These are phyloP conservation scores for Gonioctena quinquepunctata DNA, from an alignment of 1,140 invertebrate species.

Conservation along the genomic window DNA sequence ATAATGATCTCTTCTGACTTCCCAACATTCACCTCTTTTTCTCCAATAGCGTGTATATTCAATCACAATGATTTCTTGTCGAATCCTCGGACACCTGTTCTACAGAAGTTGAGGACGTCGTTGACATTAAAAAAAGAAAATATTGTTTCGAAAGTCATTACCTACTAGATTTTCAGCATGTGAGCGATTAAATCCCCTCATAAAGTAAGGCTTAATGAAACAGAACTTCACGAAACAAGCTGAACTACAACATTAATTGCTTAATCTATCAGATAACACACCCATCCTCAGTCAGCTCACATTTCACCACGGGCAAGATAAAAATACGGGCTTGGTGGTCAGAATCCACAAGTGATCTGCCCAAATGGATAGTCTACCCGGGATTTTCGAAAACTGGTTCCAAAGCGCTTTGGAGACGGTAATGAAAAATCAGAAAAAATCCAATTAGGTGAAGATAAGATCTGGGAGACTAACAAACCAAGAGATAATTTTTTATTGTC, in stretches of 20 bases:
- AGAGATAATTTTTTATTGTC: too few species aligned
- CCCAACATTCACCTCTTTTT: too few species aligned
- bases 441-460: background rate
- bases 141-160: slow-evolving; percentile 22
- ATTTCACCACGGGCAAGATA: slow-evolving; percentile 37
- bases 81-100: too few species aligned
- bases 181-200: slow-evolving; percentile 30
- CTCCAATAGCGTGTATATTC: too few species aligned
- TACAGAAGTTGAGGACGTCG: too few species aligned
- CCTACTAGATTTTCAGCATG: slow-evolving; percentile 15
- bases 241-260: slow-evolving; percentile 45
- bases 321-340: slow-evolving; percentile 25
- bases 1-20: too few species aligned
- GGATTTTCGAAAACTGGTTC: background rate
- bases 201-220: slow-evolving; percentile 43
- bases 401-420: background rate
- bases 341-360: slow-evolving; percentile 6
- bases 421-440: background rate
- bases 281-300: slow-evolving; percentile 37
- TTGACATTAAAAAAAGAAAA: slow-evolving; percentile 15
- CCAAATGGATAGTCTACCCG: background rate
- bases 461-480: background rate
- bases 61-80: too few species aligned
- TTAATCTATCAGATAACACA: slow-evolving; percentile 49
- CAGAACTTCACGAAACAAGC: slow-evolving; percentile 42